Evolutionary conservation across 2,888 invertebrate genomes (phyloP), one percentile per base, ranked within the genome.

Genomic region (Pelosia muscerda): DNA sequence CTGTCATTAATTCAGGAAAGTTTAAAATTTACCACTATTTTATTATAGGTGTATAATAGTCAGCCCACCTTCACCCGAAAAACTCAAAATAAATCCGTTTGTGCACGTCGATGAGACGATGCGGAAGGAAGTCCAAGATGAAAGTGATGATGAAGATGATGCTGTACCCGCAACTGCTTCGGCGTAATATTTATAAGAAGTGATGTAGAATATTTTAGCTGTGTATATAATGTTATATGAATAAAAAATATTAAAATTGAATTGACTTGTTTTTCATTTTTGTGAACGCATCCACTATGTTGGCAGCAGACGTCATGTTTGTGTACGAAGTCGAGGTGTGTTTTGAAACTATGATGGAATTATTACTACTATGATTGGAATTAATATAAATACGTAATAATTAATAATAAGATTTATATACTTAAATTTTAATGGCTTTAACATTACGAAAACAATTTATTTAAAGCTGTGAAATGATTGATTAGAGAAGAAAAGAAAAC

Each of bases 81-180:
- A 92, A 77, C 91, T 98, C 0, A 97, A 96, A 89, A 95, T 98
- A 26, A 96, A 97, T 88, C 96, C 96, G 3, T 96, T 96, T 76
- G 84, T 94, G 0, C 94, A 93, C 75, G 92, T 96, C 0, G 92
- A 92, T 2, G 86, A 88, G 34, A 89, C 87, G 11, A 66, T 94
- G 2, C 79, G 90, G 9, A 90, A 90, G 64, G 90, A 91, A 65
- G 90, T 90, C 2, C 92, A 90, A 76, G 92, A 92, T 19, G 95
- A 95, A 10, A 95, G 92, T 68, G 95, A 94, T 57, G 94, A 95
- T 68, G 94, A 93, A 81, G 90, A 81, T 0, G 94, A 94, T 10
- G 84, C 79, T 3, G 80, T 82, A 2, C 91, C 92, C 15, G 90
- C 86, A 68, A 72, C 69, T n/a, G 89, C 88, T 8, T 25, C 13